Evolutionary conservation across 2,888 invertebrate species (phyloP).

Genomic region (Aspidapion aeneum): DNA sequence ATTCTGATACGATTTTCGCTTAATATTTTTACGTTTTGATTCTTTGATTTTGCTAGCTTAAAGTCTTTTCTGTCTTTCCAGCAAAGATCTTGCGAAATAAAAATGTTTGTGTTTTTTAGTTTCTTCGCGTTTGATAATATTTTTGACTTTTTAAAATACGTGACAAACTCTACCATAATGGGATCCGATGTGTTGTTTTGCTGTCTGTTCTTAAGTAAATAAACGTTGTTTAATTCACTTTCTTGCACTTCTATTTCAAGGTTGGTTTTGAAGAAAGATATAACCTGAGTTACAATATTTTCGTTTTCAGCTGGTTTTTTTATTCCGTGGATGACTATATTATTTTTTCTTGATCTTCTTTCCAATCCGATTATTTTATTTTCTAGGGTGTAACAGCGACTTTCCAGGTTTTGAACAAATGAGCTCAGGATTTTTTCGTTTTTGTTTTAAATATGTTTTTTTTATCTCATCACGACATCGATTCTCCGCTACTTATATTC

Average conservation of each 20-base stretch:
- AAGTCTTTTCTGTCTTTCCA: no score
- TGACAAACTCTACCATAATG: neutral
- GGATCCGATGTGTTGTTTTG: neutral
- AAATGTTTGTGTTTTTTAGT: no score
- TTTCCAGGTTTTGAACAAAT: neutral
- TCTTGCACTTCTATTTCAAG: neutral
- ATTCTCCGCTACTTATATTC: neutral
- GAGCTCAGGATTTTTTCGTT: neutral
- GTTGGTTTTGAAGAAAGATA: neutral
- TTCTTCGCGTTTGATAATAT: neutral
- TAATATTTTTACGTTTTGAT: neutral
- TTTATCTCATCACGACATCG: neutral
- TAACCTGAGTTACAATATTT: neutral
- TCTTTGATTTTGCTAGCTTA: neutral
- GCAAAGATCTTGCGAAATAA: no score
- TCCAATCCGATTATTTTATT: neutral
- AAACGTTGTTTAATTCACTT: neutral
- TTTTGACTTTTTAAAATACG: neutral
- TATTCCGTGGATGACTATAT: neutral
- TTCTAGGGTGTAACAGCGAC: neutral
- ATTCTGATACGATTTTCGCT: neutral
- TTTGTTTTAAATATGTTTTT: neutral
- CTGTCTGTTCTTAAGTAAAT: neutral
- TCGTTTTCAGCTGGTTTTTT: neutral
- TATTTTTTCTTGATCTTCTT: neutral